Conservation (phyloP, 2,113 vertebrate genomes). For the Atlantisia rogersi region DNA sequence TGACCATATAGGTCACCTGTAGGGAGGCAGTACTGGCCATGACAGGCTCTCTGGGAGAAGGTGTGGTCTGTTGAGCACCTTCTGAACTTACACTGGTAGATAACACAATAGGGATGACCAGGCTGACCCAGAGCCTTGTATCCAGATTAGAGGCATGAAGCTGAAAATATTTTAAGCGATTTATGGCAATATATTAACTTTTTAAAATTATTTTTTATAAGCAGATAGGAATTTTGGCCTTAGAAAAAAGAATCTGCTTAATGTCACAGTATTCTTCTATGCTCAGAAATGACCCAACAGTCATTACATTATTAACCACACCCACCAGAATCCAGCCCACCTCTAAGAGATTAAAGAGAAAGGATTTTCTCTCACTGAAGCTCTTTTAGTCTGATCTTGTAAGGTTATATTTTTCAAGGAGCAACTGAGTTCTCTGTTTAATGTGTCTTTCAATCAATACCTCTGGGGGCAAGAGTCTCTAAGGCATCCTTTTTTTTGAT, state of each 20-base stretch:
- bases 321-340: neutral
- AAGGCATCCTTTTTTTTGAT: neutral
- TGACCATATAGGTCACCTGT: neutral
- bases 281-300: neutral
- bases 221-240: neutral
- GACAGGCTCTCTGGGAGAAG: neutral
- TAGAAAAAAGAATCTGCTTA: neutral
- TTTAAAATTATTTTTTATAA: neutral
- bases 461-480: neutral
- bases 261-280: neutral
- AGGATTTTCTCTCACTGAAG: neutral
- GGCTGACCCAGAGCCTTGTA: neutral
- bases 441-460: neutral
- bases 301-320: neutral
- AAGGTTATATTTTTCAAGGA: neutral
- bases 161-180: neutral
- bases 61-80: neutral
- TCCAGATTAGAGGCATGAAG: neutral
- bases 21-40: neutral
- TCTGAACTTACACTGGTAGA: neutral
- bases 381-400: neutral
- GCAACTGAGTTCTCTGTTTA: neutral
- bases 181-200: neutral
- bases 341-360: neutral
- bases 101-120: neutral